phyloP scores from a whole-genome alignment of 2,797 vertebrate species.

The Micrastur ruficollis region DNA sequence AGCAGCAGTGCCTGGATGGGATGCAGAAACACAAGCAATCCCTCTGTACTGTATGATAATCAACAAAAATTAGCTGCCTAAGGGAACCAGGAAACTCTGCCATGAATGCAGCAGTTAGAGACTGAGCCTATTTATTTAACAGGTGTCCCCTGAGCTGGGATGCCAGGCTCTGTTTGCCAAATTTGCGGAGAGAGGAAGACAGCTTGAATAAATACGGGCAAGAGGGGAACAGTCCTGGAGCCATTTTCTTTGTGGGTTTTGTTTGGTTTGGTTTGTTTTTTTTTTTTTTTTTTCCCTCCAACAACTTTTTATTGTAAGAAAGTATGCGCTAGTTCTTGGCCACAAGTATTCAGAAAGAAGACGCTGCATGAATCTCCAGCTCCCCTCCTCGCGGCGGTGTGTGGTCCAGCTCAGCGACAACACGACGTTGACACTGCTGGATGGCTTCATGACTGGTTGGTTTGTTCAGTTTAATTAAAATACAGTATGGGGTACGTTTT shows the following conservation, averaged over 20 bases:
- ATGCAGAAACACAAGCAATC: slow-evolving; percentile 31
- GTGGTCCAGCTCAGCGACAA: neutral
- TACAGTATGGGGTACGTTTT: slow-evolving; percentile 13
- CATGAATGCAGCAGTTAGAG: slow-evolving; percentile 48
- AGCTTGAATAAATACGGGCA: slow-evolving; percentile 41
- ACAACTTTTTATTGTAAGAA: slow-evolving; percentile 10
- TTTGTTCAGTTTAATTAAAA: slow-evolving; percentile 49
- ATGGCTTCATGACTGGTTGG: neutral
- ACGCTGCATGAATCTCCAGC: neutral
- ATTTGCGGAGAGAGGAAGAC: slow-evolving; percentile 21
- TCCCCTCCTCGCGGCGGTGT: neutral
- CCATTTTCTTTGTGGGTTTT: neutral
- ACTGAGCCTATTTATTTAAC: slow-evolving; percentile 65
- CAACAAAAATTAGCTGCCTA: slow-evolving; percentile 58
- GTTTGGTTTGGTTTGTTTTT: neutral
- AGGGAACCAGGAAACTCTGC: slow-evolving; percentile 52
- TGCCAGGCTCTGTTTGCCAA: slow-evolving; percentile 55
- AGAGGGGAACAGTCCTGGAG: slow-evolving; percentile 25
- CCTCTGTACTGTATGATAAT: slow-evolving; percentile 49
- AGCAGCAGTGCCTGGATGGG: neutral
- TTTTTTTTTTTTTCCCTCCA: neutral
- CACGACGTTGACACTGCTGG: neutral
- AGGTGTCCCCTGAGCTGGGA: slow-evolving; percentile 52
- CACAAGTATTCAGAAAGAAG: neutral
- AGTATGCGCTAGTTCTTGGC: neutral